These are phyloP conservation scores for Sesamia inferens DNA, from an alignment of 2,888 invertebrate genomes.

Conservation along the genomic window DNA sequence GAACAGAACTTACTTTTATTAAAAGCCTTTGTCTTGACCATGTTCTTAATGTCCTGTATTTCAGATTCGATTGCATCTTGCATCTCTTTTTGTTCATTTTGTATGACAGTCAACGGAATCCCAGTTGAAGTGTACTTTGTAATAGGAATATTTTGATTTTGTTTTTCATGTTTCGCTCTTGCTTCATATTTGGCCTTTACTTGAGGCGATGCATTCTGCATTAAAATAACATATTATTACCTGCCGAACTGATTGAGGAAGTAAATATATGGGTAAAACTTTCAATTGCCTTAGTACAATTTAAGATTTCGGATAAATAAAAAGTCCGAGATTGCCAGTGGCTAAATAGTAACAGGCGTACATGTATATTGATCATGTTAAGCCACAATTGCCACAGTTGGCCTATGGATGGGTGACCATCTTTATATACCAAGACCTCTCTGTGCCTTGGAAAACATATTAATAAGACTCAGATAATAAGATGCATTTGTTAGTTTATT, in stretches of 20 bases:
- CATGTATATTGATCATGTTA: no score
- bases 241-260: no score
- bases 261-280: no score
- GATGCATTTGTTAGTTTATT: no score
- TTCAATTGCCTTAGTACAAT: background rate
- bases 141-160: slow-evolving; percentile 64
- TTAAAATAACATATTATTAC: background rate
- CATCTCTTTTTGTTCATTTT: slow-evolving; percentile 68
- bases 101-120: slow-evolving; percentile 72
- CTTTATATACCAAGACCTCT: no score
- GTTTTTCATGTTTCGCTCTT: slow-evolving; percentile 74
- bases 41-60: slow-evolving; percentile 74
- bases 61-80: slow-evolving; percentile 74
- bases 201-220: slow-evolving; percentile 70
- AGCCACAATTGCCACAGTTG: no score
- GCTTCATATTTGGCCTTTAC: slow-evolving; percentile 75
- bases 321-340: no score
- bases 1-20: slow-evolving; percentile 71
- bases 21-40: slow-evolving; percentile 74
- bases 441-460: no score
- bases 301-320: no score
- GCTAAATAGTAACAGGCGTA: no score
- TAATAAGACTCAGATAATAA: no score
- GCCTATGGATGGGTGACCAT: no score
- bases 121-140: slow-evolving; percentile 79